Base-by-base conservation (phyloP, 2,113 vertebrate species). In the Sisor rabdophorus region DNA sequence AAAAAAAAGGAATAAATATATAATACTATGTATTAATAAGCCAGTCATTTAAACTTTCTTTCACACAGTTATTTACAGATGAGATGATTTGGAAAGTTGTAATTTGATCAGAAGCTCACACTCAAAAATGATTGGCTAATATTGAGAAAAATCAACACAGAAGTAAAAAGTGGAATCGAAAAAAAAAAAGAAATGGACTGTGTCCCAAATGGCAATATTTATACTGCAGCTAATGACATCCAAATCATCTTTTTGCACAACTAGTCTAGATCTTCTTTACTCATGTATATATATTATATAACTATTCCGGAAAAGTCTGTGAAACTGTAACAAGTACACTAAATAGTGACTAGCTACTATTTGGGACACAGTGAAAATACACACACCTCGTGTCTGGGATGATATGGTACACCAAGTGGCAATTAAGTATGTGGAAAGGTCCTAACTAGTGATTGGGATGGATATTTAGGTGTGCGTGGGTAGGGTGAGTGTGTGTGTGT, bases 121-220 rank as follows among this genome's bases (percentile, higher is more conserved):
- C 61, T 44, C 30, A 7, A 10, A 36, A 17, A n/a, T 44, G 44
- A 83, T 60, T n/a, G 79, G 71, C 20, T 71, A 47, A 22, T 80
- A 4, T 13, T 16, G 28, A 32, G 19, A 70, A 48, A 84, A 85
- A 80, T 81, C 80, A 84, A 8, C 15, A 24, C 1, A 71, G n/a
- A 64, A 17, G 44, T 54, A 47, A 10, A 36, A n/a, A 71, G 4
- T 9, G 22, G 6, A 22, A 12, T n/a, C 19, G 56, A 36, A 72
- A 58, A 20, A 73, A 20, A 61, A 60, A 64, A 70, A 47, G 22
- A 26, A 12, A 40, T 13, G 26, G 58, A 44, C 56, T 44, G 55
- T 22, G 64, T 67, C 44, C 65, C 65, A 68, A 70, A 53, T n/a
- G 3, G 2, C 67, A 70, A 10, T 11, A 3, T 5, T 50, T 24